Evolutionary conservation across 1,140 invertebrate species (phyloP), one percentile per base, ranked within the genome.

Genomic region (Drosophila kurseongensis): DNA sequence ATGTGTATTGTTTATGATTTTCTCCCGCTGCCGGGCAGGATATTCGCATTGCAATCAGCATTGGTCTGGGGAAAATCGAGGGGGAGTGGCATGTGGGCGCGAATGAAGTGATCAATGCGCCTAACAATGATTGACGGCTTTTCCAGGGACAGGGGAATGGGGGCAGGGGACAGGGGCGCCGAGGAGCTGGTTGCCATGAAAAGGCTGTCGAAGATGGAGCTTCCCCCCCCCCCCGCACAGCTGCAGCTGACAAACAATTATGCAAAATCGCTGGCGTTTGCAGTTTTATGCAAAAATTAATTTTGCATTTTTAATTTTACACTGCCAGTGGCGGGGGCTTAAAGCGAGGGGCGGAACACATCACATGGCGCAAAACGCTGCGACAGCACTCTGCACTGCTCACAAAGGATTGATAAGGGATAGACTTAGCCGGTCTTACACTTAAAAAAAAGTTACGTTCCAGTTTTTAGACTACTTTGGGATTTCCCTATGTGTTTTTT

Each of bases 221-320:
- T 50, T n/a, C n/a, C 18, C 36, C 44, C 38, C 47, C 12, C 13
- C 23, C 42, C 14, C 12, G 13, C 47, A n/a, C 47, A n/a, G 29
- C 32, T 65, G 67, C 57, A 68, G 69, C 79, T 80, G 84, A 79
- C 86, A 91, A 91, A 90, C 90, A 91, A 91, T 91, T 91, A 91
- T 89, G 80, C 74, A 85, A 76, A 91, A 91, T 82, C 51, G 81
- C 90, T 78, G 72, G 58, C 84, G 80, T 57, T 83, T 75, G 83
- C 88, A 82, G 76, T 78, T 86, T 86, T 78, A 65, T 78, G 73
- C 58, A 85, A 44, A 89, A 91, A 91, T 91, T 91, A 91, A 91
- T 91, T 91, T 91, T 91, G 90, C 77, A 91, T 91, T 88, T 88
- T 89, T 86, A 86, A 86, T 86, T 78, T 88, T 59, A 74, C 78